Conservation (phyloP, 2,113 vertebrate genomes). For the Gymnocephalus cernua region DNA sequence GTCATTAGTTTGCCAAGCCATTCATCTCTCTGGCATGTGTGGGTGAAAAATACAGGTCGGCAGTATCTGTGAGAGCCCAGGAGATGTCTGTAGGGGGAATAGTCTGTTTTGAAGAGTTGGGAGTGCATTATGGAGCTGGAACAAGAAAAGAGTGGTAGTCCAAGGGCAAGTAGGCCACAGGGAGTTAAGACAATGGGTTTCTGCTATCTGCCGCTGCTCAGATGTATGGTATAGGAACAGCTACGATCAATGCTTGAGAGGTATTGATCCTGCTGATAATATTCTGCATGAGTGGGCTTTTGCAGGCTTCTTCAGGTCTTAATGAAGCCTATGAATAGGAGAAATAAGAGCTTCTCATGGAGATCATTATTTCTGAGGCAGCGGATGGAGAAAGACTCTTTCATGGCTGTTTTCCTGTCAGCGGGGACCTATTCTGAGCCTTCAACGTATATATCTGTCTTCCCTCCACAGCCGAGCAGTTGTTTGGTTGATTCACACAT, state of each 20-base stretch:
- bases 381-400: constrained; percentile 7
- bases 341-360: constrained; percentile 41
- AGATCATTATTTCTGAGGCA: constrained; percentile 34
- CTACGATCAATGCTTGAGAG: constrained; percentile 19
- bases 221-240: constrained; percentile 16
- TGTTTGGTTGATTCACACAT: background rate
- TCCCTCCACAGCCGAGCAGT: background rate
- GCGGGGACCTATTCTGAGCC: constrained; percentile 27
- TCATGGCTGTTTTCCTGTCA: constrained; percentile 14
- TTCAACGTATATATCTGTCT: background rate
- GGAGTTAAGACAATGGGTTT: background rate
- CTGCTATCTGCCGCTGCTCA: background rate
- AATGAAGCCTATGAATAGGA: constrained; percentile 55
- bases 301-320: constrained; percentile 18
- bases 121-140: background rate
- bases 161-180: constrained; percentile 18
- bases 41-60: constrained; percentile 19
- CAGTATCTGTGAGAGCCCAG: background rate
- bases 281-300: constrained; percentile 14
- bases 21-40: constrained; percentile 72
- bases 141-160: background rate
- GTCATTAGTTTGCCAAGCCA: constrained; percentile 72
- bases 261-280: constrained; percentile 55
- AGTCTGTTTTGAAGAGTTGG: background rate
- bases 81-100: constrained; percentile 13